phyloP scores from a whole-genome alignment of 2,797 vertebrate species.

The Hafferia zeledoni region DNA sequence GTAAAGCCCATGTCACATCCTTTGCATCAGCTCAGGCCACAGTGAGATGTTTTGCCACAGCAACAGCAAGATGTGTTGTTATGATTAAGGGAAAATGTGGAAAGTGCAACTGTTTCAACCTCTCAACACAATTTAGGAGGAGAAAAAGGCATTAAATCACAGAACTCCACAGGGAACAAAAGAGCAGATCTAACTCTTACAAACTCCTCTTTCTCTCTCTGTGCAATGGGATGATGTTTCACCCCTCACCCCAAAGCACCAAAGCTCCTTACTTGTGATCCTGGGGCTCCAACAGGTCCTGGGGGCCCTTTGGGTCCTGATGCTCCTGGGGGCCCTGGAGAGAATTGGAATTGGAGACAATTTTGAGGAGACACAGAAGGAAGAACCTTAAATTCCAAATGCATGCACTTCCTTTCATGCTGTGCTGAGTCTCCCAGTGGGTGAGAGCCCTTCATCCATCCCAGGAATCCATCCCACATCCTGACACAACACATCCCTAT shows the following conservation, averaged over 20 bases:
- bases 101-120: neutral
- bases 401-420: neutral
- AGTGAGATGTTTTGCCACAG: slow-evolving; percentile 21
- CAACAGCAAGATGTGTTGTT: neutral
- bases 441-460: neutral
- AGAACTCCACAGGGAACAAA: neutral
- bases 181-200: neutral
- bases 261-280: slow-evolving; percentile 73
- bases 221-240: neutral
- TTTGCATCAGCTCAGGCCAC: slow-evolving; percentile 1
- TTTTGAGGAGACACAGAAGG: neutral
- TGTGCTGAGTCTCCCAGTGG: neutral
- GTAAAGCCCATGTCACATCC: neutral
- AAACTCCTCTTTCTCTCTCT: neutral
- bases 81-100: neutral
- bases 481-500: neutral
- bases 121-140: neutral
- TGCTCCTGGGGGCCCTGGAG: slow-evolving; percentile 78
- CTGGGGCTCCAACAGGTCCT: slow-evolving; percentile 76
- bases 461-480: neutral
- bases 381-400: neutral
- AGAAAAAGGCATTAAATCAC: neutral
- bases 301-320: slow-evolving; percentile 78
- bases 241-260: neutral
- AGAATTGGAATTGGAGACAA: slow-evolving; percentile 13